A percentile compares a stretch with the other conserved stretches of the same genome.
Conservation (phyloP, 2,888 invertebrate species). For the Mimumesa dahlbomi region DNA sequence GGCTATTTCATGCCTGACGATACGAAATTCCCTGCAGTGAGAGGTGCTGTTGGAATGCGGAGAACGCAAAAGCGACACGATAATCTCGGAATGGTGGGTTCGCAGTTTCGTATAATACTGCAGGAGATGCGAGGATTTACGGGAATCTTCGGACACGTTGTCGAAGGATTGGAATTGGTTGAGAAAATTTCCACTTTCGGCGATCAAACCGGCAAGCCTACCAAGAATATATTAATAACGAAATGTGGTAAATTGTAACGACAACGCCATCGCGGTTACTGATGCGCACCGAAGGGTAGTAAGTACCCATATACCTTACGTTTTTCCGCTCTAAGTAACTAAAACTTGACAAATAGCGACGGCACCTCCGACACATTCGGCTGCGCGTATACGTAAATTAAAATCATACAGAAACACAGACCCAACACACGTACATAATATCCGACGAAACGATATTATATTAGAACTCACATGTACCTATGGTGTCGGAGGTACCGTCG, state of each 20-base stretch:
- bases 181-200: constrained; percentile 90
- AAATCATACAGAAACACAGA: constrained; percentile 10
- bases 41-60: constrained; percentile 91
- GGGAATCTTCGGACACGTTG: constrained; percentile 90
- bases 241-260: constrained; percentile 88
- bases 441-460: constrained; percentile 32
- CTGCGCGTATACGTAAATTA: constrained; percentile 20
- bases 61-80: constrained; percentile 90
- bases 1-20: constrained; percentile 91
- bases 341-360: constrained; percentile 47
- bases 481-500: constrained; percentile 45
- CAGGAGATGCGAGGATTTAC: constrained; percentile 92
- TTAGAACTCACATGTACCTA: background rate
- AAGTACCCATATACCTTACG: constrained; percentile 49
- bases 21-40: constrained; percentile 87
- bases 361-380: constrained; percentile 40
- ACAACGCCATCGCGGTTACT: constrained; percentile 38
- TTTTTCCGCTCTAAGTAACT: constrained; percentile 58
- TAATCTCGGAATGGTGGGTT: constrained; percentile 90
- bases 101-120: constrained; percentile 90
- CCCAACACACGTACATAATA: constrained; percentile 19
- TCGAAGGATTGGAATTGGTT: constrained; percentile 89
- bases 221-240: constrained; percentile 87
- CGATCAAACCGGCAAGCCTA: constrained; percentile 89
- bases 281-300: constrained; percentile 43